These are phyloP conservation scores for Eupeodes luniger DNA, from an alignment of 2,888 invertebrate genomes.

Conservation along the genomic window DNA sequence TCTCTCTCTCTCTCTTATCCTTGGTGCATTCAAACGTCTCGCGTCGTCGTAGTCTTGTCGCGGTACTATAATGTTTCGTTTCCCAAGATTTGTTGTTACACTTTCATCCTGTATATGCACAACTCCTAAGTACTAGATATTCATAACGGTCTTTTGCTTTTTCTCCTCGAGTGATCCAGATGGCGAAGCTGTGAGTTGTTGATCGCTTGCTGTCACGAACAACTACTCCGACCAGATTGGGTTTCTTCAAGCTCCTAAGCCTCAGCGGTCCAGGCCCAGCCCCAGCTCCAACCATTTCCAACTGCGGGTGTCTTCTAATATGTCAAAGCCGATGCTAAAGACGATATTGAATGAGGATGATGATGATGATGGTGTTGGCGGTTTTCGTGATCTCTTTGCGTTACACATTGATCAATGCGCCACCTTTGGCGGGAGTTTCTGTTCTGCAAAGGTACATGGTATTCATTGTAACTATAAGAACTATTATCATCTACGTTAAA, in stretches of 20 bases:
- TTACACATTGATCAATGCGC: constrained; percentile 50
- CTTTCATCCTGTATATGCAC: constrained; percentile 58
- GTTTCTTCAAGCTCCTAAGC: constrained; percentile 37
- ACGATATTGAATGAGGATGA: constrained; percentile 20
- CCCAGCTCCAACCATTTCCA: not conserved
- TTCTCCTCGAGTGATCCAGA: constrained; percentile 62
- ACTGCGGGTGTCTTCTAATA: constrained; percentile 71
- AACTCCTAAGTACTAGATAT: constrained; percentile 37
- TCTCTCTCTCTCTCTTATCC: constrained; percentile 29
- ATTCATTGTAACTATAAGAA: constrained; percentile 22
- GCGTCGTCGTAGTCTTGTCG: not conserved
- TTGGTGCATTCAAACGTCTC: not conserved
- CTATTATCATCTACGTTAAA: constrained; percentile 21
- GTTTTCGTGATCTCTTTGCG: constrained; percentile 50
- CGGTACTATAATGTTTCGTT: constrained; percentile 26
- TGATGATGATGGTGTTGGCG: constrained; percentile 45
- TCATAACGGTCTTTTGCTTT: constrained; percentile 67
- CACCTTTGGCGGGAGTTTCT: constrained; percentile 35
- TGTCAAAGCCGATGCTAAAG: constrained; percentile 58
- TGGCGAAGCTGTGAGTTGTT: constrained; percentile 56
- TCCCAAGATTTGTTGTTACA: constrained; percentile 71
- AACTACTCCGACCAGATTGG: constrained; percentile 48
- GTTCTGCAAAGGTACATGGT: not conserved
- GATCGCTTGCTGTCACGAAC: constrained; percentile 52
- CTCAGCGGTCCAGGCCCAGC: not conserved